phyloP scores from a whole-genome alignment of 2,888 invertebrate genomes.

The Drosophila koepferae region DNA sequence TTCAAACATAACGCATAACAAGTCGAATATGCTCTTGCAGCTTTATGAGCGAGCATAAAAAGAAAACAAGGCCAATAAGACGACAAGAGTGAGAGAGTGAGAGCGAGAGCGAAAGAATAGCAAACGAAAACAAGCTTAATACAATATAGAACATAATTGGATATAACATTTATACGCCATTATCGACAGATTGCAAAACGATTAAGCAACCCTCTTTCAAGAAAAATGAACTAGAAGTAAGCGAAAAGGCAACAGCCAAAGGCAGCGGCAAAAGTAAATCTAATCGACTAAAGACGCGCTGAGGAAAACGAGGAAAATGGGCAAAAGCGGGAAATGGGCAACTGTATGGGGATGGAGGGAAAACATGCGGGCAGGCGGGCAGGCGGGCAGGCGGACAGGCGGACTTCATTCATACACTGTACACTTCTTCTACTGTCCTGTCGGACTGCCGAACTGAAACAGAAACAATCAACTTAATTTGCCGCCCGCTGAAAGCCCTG shows the following conservation, averaged over 20 bases:
- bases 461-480: slow-evolving; percentile 83
- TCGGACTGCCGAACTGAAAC: slow-evolving; percentile 24
- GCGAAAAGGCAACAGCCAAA: slow-evolving; percentile 26
- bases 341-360: background rate
- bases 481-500: slow-evolving; percentile 83
- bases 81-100: background rate
- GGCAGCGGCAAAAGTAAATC: slow-evolving; percentile 34
- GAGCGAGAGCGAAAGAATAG: slow-evolving; percentile 3
- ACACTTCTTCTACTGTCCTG: background rate
- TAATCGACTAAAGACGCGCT: slow-evolving; percentile 55
- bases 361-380: too few relatives aligned
- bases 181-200: slow-evolving; percentile 84
- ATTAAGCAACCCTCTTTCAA: slow-evolving; percentile 75
- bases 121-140: slow-evolving; percentile 23
- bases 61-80: slow-evolving; percentile 1
- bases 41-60: background rate
- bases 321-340: background rate
- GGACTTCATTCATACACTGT: slow-evolving; percentile 4
- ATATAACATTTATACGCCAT: slow-evolving; percentile 84
- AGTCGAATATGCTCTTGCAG: background rate
- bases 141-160: slow-evolving; percentile 73
- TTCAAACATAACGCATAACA: too few relatives aligned
- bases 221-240: slow-evolving; percentile 53
- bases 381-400: slow-evolving; percentile 33
- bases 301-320: slow-evolving; percentile 1